Base-by-base conservation (phyloP, 2,888 invertebrate species). In the Petrophora chlorosata region DNA sequence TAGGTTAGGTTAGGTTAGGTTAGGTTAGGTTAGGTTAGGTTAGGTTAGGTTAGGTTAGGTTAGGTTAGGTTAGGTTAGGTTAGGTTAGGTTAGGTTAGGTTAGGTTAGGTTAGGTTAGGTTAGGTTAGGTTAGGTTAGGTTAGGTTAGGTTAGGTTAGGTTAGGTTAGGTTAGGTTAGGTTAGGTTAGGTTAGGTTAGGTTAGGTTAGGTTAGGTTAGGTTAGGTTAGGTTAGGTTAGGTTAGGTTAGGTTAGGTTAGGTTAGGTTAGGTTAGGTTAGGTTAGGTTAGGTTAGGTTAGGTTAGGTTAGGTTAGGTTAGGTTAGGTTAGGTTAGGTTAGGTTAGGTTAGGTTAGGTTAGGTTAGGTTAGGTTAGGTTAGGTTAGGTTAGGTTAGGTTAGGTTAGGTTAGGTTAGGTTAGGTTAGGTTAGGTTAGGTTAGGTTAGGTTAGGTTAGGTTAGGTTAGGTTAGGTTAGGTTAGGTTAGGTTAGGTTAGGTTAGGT, bases 1-100 rank as follows among this genome's bases (percentile, higher is more conserved):
- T 30, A 30, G 30, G 30, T 30, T 30, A 30, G 30, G 30, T 30
- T 30, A 30, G 30, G 30, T 30, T 30, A 16, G 30, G 30, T 36
- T 36, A 36, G 36, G 36, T 36, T 36, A 36, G 36, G 36, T 36
- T 36, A 36, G 36, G 36, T 36, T 36, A 36, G 36, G 36, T 36
- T 36, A 36, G 36, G 36, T 36, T 36, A 36, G 36, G 36, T 36
- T 36, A 36, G 36, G 36, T 36, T 36, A 30, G 30, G 30, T 30
- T 30, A 30, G 30, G 30, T 30, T 30, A 30, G 30, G 30, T 30
- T 30, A 30, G 30, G 30, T 30, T 30, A 16, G 30, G 30, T 29
- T 29, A 29, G 29, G 29, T 29, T 29, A 29, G 29, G 29, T 29
- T 29, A 29, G 29, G 29, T 29, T 29, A 29, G 29, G 29, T 29